Conservation (phyloP, 1,140 invertebrate species). For the Trichonephila inaurata region DNA sequence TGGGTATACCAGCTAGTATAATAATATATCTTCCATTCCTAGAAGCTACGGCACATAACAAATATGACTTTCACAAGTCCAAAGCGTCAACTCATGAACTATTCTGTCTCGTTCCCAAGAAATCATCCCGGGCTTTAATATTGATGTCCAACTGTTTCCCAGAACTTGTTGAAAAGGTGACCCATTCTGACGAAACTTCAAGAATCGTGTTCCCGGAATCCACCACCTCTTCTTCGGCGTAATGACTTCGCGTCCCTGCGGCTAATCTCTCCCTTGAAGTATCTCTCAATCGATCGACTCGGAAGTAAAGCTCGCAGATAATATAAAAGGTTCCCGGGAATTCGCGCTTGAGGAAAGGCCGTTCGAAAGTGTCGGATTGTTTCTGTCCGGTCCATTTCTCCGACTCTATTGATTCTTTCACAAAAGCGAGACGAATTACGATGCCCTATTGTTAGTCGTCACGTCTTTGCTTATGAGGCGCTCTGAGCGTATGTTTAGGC, state of each 20-base stretch:
- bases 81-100: too few relatives aligned
- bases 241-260: neutral
- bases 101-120: neutral
- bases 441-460: neutral
- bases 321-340: slow-evolving; percentile 13
- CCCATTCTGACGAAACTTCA: neutral
- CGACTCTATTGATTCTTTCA: neutral
- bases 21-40: too few relatives aligned
- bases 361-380: slow-evolving; percentile 8
- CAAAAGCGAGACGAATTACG: neutral
- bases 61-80: too few relatives aligned
- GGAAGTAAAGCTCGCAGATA: neutral
- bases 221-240: neutral
- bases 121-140: neutral
- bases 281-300: neutral
- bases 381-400: neutral
- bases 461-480: too few relatives aligned
- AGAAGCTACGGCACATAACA: too few relatives aligned
- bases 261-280: neutral
- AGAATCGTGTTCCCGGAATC: neutral
- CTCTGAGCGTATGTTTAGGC: too few relatives aligned
- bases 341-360: slow-evolving; percentile 1
- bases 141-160: neutral
- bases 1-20: too few relatives aligned
- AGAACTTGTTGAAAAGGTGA: neutral